These are phyloP conservation scores for Planococcus citri DNA, from an alignment of 1,140 invertebrate species.

Conservation along the genomic window DNA sequence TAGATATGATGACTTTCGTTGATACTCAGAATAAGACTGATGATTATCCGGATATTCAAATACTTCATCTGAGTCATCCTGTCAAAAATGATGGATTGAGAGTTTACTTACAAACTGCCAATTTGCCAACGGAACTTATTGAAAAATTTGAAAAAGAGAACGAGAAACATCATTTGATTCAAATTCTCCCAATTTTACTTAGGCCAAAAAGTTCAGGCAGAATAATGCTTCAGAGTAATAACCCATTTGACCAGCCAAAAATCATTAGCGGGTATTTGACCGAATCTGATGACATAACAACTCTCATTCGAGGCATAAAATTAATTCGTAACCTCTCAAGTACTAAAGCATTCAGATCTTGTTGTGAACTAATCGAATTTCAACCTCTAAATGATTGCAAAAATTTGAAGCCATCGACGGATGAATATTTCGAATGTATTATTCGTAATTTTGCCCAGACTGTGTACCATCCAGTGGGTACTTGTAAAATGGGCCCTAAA, in stretches of 20 bases:
- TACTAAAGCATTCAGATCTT: conserved; percentile 33
- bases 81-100: no score
- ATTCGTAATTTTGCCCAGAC: conserved; percentile 25
- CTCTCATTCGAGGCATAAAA: conserved; percentile 36
- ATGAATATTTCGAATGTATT: conserved; percentile 5
- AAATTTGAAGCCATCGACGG: neutral
- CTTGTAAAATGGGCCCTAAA: conserved; percentile 58
- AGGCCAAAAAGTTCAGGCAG: conserved; percentile 61
- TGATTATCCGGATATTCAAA: conserved; percentile 60
- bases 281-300: conserved; percentile 38
- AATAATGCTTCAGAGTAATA: conserved; percentile 37
- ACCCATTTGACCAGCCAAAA: conserved; percentile 48
- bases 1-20: neutral
- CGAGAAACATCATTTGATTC: conserved; percentile 43
- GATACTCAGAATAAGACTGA: conserved; percentile 39
- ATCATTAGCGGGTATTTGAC: conserved; percentile 53
- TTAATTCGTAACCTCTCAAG: conserved; percentile 31
- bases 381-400: neutral
- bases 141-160: neutral
- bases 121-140: neutral
- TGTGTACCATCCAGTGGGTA: conserved; percentile 59
- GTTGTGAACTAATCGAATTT: neutral
- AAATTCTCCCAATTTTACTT: conserved; percentile 48
- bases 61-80: conserved; percentile 22
- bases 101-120: no score